Evolutionary conservation across 2,113 vertebrate genomes (phyloP).

Genomic region (Bufo bufo): DNA sequence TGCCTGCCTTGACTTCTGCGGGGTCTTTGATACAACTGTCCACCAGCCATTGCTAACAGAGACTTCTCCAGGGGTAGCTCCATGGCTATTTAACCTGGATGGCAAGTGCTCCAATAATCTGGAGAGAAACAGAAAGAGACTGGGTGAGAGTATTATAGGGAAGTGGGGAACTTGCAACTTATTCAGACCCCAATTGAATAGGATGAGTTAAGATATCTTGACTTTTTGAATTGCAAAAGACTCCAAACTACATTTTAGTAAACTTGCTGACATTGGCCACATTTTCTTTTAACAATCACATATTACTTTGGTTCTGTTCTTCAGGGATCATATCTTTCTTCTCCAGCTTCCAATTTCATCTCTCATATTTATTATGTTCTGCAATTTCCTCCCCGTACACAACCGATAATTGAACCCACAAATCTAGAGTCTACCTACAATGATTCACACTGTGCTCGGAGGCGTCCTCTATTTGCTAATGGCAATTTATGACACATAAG

Average conservation of each 20-base stretch:
- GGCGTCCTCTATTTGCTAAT: neutral
- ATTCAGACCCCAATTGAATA: too few relatives aligned
- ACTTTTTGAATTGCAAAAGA: neutral
- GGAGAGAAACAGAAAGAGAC: too few relatives aligned
- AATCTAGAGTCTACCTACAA: neutral
- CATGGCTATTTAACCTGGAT: too few relatives aligned
- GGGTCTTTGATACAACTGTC: too few relatives aligned
- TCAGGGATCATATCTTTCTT: neutral
- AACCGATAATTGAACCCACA: slow-evolving; percentile 31
- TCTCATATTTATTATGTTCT: slow-evolving; percentile 32
- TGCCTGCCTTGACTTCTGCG: too few relatives aligned
- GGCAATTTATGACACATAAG: slow-evolving; percentile 21
- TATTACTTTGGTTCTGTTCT: neutral
- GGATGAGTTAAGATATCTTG: too few relatives aligned
- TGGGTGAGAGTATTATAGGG: too few relatives aligned
- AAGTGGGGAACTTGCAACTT: too few relatives aligned
- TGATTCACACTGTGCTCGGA: neutral
- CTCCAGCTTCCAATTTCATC: slow-evolving; percentile 1
- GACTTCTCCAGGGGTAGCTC: too few relatives aligned
- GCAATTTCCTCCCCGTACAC: slow-evolving; percentile 33
- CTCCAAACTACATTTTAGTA: neutral
- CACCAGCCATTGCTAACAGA: too few relatives aligned
- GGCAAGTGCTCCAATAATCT: too few relatives aligned
- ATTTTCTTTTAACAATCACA: neutral
- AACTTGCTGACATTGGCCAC: neutral